phyloP scores from a whole-genome alignment of 2,888 invertebrate species.

The Liopterus haemorrhoidalis region DNA sequence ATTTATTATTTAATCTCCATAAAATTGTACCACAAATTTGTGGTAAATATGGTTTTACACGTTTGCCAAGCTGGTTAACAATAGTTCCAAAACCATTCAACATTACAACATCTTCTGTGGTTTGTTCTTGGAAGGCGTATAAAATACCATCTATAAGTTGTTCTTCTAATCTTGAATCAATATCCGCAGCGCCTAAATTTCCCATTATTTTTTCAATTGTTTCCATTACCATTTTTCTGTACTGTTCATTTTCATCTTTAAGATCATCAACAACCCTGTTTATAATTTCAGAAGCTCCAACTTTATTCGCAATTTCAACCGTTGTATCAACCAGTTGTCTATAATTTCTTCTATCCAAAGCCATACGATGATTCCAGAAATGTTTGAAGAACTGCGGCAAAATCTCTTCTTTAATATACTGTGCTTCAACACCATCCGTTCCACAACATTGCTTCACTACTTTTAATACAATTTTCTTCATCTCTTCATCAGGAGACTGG shows the following conservation, averaged over 20 bases:
- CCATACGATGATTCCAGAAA: conserved; percentile 99
- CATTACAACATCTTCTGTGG: conserved; percentile 99
- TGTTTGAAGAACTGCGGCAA: conserved; percentile 97
- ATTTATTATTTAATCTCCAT: conserved; percentile 99
- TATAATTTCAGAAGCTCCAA: conserved; percentile 98
- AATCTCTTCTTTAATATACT: conserved; percentile 99
- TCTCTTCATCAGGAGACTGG: conserved; percentile 99
- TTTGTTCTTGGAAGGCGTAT: conserved; percentile 99
- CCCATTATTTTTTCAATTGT: conserved; percentile 99
- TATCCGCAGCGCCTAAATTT: conserved; percentile 95
- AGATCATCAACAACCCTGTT: conserved; percentile 97
- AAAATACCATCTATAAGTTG: conserved; percentile 98
- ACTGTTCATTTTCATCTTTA: conserved; percentile 99
- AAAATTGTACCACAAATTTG: conserved; percentile 99
- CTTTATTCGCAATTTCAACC: conserved; percentile 99
- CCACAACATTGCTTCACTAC: conserved; percentile 99
- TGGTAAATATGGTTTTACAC: conserved; percentile 97
- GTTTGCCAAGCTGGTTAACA: conserved; percentile 92
- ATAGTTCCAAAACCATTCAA: conserved; percentile 99
- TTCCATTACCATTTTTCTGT: conserved; percentile 99
- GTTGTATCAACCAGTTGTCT: conserved; percentile 98
- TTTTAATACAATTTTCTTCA: conserved; percentile 99
- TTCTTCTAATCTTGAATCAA: conserved; percentile 96
- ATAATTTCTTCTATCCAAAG: conserved; percentile 94
- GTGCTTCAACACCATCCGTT: conserved; percentile 98